These are phyloP conservation scores for Dasypogon diadema DNA, from an alignment of 2,888 invertebrate genomes.

Conservation along the genomic window DNA sequence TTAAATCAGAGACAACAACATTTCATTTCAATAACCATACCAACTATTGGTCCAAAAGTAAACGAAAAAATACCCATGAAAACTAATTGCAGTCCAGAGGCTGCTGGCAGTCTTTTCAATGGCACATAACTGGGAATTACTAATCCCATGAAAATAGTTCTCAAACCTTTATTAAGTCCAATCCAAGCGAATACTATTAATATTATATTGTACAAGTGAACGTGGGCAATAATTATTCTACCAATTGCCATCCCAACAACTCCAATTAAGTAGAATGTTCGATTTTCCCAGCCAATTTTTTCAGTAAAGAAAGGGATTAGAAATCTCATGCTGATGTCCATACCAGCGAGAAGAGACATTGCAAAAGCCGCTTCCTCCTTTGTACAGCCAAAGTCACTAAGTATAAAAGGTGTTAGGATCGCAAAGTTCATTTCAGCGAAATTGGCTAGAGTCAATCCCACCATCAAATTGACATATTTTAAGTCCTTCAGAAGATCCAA, in stretches of 20 bases:
- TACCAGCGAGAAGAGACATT: conserved; percentile 77
- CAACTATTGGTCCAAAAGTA: conserved; percentile 75
- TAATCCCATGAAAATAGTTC: conserved; percentile 80
- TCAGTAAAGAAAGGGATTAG: conserved; percentile 77
- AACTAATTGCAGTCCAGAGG: conserved; percentile 77
- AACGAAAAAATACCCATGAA: conserved; percentile 76
- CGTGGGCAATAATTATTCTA: conserved; percentile 72
- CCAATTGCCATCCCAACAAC: conserved; percentile 76
- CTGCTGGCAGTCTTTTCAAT: conserved; percentile 77
- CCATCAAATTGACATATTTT: conserved; percentile 78
- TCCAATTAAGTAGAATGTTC: conserved; percentile 78
- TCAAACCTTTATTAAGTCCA: conserved; percentile 78
- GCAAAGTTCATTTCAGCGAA: conserved; percentile 81
- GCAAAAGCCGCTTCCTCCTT: conserved; percentile 73
- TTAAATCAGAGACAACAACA: too few relatives aligned
- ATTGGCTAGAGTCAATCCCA: conserved; percentile 78
- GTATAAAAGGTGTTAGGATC: conserved; percentile 78
- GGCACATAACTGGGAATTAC: conserved; percentile 81
- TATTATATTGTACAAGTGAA: conserved; percentile 71
- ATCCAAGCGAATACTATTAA: conserved; percentile 75
- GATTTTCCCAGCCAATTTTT: conserved; percentile 78
- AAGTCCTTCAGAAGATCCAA: conserved; percentile 77
- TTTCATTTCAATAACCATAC: conserved; percentile 67
- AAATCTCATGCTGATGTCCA: conserved; percentile 76
- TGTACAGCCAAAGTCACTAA: conserved; percentile 75